A percentile compares a stretch with the other conserved stretches of the same genome.
These are phyloP conservation scores for Meteorus cinctellus DNA, from an alignment of 2,888 invertebrate species.

Conservation along the genomic window DNA sequence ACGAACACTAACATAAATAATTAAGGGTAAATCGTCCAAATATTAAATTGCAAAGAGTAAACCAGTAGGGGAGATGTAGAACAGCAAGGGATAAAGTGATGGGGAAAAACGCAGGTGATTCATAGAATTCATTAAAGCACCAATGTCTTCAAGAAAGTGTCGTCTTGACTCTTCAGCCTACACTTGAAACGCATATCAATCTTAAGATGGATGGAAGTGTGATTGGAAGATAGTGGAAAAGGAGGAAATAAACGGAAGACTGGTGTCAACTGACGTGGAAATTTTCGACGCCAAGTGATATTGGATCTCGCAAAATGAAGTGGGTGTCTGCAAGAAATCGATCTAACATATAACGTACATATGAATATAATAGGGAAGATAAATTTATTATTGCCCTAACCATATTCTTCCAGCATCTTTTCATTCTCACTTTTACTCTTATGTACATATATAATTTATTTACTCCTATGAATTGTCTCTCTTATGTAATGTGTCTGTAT, in stretches of 20 bases:
- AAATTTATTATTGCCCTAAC: not conserved
- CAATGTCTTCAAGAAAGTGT: conserved; percentile 33
- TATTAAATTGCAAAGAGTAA: not conserved
- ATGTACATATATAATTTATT: not conserved
- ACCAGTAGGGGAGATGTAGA: not conserved
- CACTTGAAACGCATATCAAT: not conserved
- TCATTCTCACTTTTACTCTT: not conserved
- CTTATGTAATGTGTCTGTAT: not conserved
- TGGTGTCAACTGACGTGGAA: conserved; percentile 1
- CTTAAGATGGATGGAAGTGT: conserved; percentile 1
- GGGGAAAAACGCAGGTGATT: conserved; percentile 42
- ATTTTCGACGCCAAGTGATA: not conserved
- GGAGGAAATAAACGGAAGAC: not conserved
- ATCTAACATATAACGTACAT: not conserved
- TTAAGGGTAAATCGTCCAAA: not conserved
- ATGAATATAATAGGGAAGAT: not conserved
- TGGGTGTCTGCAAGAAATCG: not conserved
- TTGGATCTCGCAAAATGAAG: conserved; percentile 23
- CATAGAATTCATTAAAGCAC: conserved; percentile 50
- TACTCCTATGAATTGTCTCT: conserved; percentile 16
- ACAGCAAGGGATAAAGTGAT: conserved; percentile 11
- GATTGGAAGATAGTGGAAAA: not conserved
- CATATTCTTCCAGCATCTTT: not conserved
- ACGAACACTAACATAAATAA: not conserved
- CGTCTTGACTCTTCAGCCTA: not conserved